Evolutionary conservation across 1,140 invertebrate species (phyloP), one percentile per base, ranked within the genome.

Genomic region (Bicyclus anynana): DNA sequence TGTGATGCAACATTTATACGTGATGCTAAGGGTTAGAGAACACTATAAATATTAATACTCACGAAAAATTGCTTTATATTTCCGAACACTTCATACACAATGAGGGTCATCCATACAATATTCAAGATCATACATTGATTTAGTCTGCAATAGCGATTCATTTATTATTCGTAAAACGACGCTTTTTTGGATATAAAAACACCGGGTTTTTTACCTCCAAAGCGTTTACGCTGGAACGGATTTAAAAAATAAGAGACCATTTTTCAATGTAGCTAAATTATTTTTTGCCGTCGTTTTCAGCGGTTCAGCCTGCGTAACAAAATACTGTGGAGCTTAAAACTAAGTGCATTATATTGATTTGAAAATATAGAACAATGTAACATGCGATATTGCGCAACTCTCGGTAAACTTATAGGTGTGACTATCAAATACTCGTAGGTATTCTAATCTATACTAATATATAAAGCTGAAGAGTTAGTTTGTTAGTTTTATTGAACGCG

Each of bases 151-250:
- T n/a, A 17, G 17, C 37, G 37, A 17, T 16, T 40, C 17, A 40
- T 14, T 17, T 14, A 40, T 16, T 40, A 40, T 16, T 40, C 37
- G 37, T 40, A 26, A 47, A 47, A 20, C 44, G 13, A 23, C 44
- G 23, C n/a, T 47, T 47, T n/a, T 47, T 47, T 47, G 18, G 44
- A 27, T 17, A 26, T 47, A 20, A 47, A 47, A 47, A 47, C 44
- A 26, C n/a, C 13, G 44, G 44, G 6, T 13, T 47, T n/a, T 47
- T 47, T 47, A 47, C 44, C 13, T 40, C 37, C 37, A 18, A 40
- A 40, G 37, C 37, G 37, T 40, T 40, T 40, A 40, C 6, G 14
- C 37, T 5, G 13, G 37, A 40, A 14, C 37, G 14, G 37, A 16
- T 40, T 40, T 40, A 40, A 40, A 38, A 40, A 40, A 40, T 40